Evolutionary conservation across 2,797 vertebrate genomes (phyloP), one percentile per base, ranked within the genome.

Genomic region (Molothrus aeneus): DNA sequence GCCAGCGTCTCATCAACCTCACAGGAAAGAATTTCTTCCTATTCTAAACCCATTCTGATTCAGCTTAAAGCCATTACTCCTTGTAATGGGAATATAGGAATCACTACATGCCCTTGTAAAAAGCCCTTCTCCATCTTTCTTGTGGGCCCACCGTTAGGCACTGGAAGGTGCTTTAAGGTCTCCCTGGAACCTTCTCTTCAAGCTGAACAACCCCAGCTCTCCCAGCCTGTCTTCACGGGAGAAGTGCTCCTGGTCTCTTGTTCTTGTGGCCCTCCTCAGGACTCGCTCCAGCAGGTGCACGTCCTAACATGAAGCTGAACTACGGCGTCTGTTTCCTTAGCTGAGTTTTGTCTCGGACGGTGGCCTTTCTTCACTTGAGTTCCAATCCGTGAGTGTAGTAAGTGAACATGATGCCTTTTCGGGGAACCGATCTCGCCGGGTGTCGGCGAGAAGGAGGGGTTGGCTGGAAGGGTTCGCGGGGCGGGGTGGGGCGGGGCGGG

Each of bases 351-450:
- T 13, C 43, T 17, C 2, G 6, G 9, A 7, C 7, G 6, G 3
- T 2, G 38, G 19, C 4, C 11, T 17, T 16, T 3, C 8, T 7
- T 1, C 2, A 7, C 16, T 1, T 1, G 13, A 21, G 14, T 0
- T 7, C 32, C 8, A 15, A 19, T 15, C 4, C 12, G 0, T 2
- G 25, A 9, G 34, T 0, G 28, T 2, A 1, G 1, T 2, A 6
- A 32, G 19, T 1, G 68, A n/a, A 11, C 42, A 2, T 26, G 36
- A 29, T 1, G 42, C 10, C 7, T 21, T 2, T 7, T 5, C 17
- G 1, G 11, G 7, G 20, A 17, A 38, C 12, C 22, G 28, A 22
- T 13, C n/a, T 5, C 6, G 6, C 22, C 2, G 34, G 11, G 36
- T 4, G 6, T 15, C 9, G 20, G 18, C 32, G 2, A 13, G 12